Evolutionary conservation across 2,888 invertebrate species (phyloP), one percentile per base, ranked within the genome.

Genomic region (Hedya salicella): DNA sequence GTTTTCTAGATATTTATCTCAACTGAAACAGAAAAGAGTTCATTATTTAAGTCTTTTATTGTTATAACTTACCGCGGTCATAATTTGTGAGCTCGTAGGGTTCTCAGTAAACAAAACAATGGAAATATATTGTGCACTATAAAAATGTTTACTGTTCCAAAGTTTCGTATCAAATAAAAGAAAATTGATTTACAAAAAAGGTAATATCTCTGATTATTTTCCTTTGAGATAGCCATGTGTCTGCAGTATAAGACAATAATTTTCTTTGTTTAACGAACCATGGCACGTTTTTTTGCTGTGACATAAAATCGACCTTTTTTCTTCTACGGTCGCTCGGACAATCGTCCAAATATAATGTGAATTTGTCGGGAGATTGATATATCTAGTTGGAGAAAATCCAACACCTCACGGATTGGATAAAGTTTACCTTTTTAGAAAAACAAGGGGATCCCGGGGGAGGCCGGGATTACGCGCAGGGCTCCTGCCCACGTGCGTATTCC

Each of bases 211-310:
- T 16, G 50, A 62, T 54, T 46, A 54, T 48, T 62, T 62, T 46
- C 46, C 25, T 54, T 17, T 44, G 25, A 32, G 52, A 42, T 19
- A 46, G 30, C 53, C 36, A 53, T 46, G 62, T 44, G 53, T 30
- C 62, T 52, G 44, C 62, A 62, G 21, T 42, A 56, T 76, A 74
- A 78, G 77, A 81, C 80, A 83, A 79, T 83, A 82, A 86, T 85
- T 87, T 84, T 83, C 79, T 83, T 83, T 88, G 87, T 87, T 82
- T 84, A 86, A 87, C 84, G 85, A 89, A 88, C 84, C 83, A 79
- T 81, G 76, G 76, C 76, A 79, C 82, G 81, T 85, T 82, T 83
- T 76, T 79, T 74, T 71, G 72, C 73, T 74, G 72, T 69, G 81
- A 77, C 84, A 85, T 86, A 86, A 86, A 86, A 86, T 78, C 82